Percentiles rank a stretch among this genome's conserved stretches.
These are phyloP conservation scores for Hypothenemus hampei DNA, from an alignment of 1,140 invertebrate genomes.

Conservation along the genomic window DNA sequence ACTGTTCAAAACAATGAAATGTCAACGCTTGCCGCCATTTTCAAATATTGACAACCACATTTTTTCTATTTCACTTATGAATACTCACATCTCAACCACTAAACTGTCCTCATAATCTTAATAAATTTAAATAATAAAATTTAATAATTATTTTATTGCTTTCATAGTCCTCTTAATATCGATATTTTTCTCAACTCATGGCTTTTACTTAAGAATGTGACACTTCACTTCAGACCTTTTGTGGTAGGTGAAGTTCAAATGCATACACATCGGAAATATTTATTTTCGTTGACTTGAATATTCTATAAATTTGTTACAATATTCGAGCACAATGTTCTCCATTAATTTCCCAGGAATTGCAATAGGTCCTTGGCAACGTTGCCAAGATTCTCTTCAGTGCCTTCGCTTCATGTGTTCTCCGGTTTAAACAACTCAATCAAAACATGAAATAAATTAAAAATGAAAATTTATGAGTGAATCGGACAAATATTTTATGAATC, in stretches of 20 bases:
- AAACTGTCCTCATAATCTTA: too few species aligned
- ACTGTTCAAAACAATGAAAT: conserved; percentile 34
- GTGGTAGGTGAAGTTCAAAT: not conserved
- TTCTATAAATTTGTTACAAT: not conserved
- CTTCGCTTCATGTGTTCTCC: not conserved
- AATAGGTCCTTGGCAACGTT: conserved; percentile 15
- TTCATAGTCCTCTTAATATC: conserved; percentile 1
- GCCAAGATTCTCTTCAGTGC: too few species aligned
- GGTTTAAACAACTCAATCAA: not conserved
- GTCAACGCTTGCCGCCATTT: conserved; percentile 26
- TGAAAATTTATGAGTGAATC: not conserved
- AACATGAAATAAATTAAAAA: not conserved
- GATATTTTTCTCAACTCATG: not conserved
- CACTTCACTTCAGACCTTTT: not conserved
- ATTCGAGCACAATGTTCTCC: conserved; percentile 11
- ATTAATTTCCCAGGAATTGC: conserved; percentile 21
- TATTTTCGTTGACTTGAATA: conserved; percentile 3
- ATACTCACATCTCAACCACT: too few species aligned
- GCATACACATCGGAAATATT: not conserved
- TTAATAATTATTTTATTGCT: conserved; percentile 8
- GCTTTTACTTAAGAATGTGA: not conserved
- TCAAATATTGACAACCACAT: conserved; percentile 12
- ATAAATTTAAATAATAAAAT: conserved; percentile 15
- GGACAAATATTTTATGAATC: not conserved
- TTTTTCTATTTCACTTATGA: not conserved